phyloP scores from a whole-genome alignment of 2,888 invertebrate species.

The Leptopilina drosophilae region DNA sequence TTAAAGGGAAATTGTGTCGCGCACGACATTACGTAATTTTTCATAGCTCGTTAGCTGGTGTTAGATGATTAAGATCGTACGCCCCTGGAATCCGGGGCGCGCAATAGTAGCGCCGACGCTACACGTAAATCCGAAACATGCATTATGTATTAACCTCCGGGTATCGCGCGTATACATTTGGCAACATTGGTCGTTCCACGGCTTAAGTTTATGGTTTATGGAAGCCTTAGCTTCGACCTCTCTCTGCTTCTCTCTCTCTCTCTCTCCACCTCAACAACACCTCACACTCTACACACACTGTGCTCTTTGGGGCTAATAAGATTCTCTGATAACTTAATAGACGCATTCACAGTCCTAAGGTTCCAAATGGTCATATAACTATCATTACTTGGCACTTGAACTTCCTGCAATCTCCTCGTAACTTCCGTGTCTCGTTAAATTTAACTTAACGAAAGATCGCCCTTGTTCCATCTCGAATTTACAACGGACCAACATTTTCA shows the following conservation, averaged over 20 bases:
- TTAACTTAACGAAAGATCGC: slow-evolving; percentile 58
- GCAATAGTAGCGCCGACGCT: slow-evolving; percentile 49
- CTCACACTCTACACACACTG: background rate
- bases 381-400: slow-evolving; percentile 57
- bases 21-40: slow-evolving; percentile 12
- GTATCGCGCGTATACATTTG: slow-evolving; percentile 59
- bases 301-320: slow-evolving; percentile 60
- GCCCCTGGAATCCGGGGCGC: slow-evolving; percentile 29
- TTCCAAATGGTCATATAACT: slow-evolving; percentile 54
- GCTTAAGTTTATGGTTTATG: slow-evolving; percentile 65
- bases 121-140: slow-evolving; percentile 57
- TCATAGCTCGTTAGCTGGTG: slow-evolving; percentile 16
- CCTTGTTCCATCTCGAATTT: slow-evolving; percentile 9
- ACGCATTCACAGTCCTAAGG: slow-evolving; percentile 58
- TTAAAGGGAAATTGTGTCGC: slow-evolving; percentile 3
- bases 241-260: too few relatives aligned
- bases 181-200: slow-evolving; percentile 57
- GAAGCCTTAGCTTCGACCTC: slow-evolving; percentile 52
- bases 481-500: background rate
- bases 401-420: slow-evolving; percentile 57
- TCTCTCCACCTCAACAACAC: background rate
- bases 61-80: slow-evolving; percentile 27
- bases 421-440: slow-evolving; percentile 56
- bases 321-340: slow-evolving; percentile 67
- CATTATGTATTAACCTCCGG: slow-evolving; percentile 61